These are phyloP conservation scores for Ailuropoda melanoleuca DNA, from an alignment of 2,113 vertebrate species.

Conservation along the genomic window DNA sequence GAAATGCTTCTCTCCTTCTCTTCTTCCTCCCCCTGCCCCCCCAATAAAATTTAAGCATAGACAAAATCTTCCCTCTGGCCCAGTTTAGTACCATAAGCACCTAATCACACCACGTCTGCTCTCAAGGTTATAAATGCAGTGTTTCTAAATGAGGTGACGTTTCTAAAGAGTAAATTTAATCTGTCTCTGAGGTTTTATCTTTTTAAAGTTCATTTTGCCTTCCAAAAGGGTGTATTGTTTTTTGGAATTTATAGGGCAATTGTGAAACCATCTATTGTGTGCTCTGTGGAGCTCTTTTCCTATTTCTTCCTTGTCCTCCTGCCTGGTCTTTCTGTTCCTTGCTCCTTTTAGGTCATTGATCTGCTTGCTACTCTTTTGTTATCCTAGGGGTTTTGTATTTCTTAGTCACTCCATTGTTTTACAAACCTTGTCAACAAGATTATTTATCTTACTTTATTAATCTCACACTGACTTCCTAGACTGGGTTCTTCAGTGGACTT, in stretches of 20 bases:
- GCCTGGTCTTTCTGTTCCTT: background rate
- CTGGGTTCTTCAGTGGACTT: background rate
- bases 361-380: background rate
- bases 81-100: background rate
- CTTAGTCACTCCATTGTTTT: background rate
- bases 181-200: slow-evolving; percentile 47
- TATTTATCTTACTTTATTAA: background rate
- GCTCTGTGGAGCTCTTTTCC: background rate
- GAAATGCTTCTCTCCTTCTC: background rate
- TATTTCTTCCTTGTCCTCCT: fast-evolving
- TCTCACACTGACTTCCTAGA: background rate
- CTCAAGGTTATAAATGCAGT: background rate
- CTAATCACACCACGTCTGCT: background rate
- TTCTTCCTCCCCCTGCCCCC: background rate
- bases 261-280: background rate
- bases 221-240: background rate
- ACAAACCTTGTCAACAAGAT: background rate
- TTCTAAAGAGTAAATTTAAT: slow-evolving; percentile 48
- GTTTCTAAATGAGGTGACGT: slow-evolving; percentile 39
- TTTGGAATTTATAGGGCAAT: background rate
- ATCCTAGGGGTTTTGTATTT: background rate
- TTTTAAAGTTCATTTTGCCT: slow-evolving; percentile 45
- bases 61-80: background rate
- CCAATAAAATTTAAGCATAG: background rate
- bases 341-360: background rate